These are phyloP conservation scores for Aradophagus sp. DNA, from an alignment of 1,140 invertebrate genomes.

Conservation along the genomic window DNA sequence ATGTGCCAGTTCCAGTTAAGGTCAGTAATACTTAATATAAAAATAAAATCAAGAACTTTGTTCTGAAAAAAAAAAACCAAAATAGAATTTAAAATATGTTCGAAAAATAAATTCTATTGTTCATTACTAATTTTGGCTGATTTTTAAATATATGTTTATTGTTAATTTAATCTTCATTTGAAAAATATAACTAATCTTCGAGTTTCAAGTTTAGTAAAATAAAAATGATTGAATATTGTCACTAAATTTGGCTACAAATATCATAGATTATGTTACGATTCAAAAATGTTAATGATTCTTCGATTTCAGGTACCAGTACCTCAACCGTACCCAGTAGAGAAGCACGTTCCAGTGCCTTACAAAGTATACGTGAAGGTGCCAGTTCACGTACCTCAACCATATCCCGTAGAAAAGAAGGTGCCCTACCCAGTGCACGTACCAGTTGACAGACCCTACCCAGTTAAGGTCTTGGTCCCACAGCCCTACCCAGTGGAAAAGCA, in stretches of 20 bases:
- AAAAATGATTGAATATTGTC: no score
- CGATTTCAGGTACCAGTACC: conserved; percentile 79
- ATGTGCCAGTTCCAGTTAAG: conserved; percentile 79
- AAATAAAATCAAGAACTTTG: no score
- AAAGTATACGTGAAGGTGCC: conserved; percentile 82
- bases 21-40: no score
- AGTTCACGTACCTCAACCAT: conserved; percentile 80
- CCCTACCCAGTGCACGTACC: conserved; percentile 82
- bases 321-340: conserved; percentile 80
- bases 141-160: no score
- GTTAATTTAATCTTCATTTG: no score
- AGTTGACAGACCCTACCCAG: conserved; percentile 80
- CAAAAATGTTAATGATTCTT: conserved; percentile 62
- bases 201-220: no score
- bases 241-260: no score
- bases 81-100: no score
- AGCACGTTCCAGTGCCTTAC: conserved; percentile 80
- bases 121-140: neutral
- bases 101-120: conserved; percentile 66
- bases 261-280: no score
- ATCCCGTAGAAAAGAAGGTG: conserved; percentile 82
- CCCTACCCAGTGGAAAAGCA: conserved; percentile 81
- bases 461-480: conserved; percentile 80
- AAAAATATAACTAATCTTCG: no score
- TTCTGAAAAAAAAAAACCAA: no score